Conservation (phyloP, 2,888 invertebrate species). For the Dryadula phaetusa region DNA sequence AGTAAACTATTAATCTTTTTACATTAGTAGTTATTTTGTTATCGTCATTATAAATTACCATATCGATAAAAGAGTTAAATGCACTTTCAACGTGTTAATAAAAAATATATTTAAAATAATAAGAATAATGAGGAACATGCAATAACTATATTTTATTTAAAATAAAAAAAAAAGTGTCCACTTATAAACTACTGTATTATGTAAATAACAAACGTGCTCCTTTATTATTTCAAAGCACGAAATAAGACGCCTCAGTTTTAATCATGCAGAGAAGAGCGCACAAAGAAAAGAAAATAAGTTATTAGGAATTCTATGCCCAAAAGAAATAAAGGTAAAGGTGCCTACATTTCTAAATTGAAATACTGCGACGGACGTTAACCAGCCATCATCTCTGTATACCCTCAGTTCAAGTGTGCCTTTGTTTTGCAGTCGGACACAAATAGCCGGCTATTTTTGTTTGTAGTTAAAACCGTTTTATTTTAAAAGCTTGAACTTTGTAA, state of each 20-base stretch:
- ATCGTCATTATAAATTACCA: conserved; percentile 7
- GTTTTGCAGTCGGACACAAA: conserved; percentile 38
- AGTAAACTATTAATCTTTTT: background rate
- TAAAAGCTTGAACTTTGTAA: conserved; percentile 23
- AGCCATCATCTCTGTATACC: conserved; percentile 39
- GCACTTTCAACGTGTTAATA: too few species aligned
- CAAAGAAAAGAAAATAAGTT: conserved; percentile 13
- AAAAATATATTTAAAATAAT: background rate
- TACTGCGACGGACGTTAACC: conserved; percentile 39
- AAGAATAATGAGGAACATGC: too few species aligned
- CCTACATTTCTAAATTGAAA: conserved; percentile 37
- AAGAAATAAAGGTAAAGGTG: conserved; percentile 23
- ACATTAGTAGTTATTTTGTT: background rate
- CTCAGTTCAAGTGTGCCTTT: conserved; percentile 41
- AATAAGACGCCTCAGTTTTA: background rate
- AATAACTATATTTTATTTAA: background rate
- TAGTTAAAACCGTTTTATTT: conserved; percentile 33
- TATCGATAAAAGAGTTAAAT: background rate
- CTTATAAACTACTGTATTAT: background rate
- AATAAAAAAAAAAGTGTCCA: background rate
- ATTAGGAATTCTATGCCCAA: conserved; percentile 19
- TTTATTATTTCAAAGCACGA: conserved; percentile 4
- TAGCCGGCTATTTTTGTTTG: conserved; percentile 39
- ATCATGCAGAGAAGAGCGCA: conserved; percentile 9
- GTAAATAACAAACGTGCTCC: background rate